A percentile compares a stretch with the other conserved stretches of the same genome.
Conservation (phyloP, 1,140 invertebrate genomes). For the Caligus rogercresseyi region DNA sequence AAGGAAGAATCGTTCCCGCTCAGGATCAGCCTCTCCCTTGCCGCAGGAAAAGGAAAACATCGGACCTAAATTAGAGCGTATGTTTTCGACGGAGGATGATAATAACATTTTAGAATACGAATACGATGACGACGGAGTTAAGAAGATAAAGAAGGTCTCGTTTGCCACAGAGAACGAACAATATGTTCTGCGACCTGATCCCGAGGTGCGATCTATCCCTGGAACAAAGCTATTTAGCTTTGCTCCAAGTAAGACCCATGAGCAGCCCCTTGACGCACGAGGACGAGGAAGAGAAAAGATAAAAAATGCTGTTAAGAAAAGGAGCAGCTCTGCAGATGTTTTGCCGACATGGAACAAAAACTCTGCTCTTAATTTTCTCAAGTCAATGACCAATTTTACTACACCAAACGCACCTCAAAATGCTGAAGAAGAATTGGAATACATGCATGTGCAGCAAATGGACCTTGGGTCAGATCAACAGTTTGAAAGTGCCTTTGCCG, state of each 20-base stretch:
- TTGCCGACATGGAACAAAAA: neutral
- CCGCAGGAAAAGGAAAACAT: neutral
- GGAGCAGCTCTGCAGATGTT: neutral
- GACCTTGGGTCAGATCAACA: neutral
- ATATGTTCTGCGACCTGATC: neutral
- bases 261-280: neutral
- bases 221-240: neutral
- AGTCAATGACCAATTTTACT: neutral
- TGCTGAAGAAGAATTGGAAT: too few species aligned
- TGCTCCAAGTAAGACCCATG: neutral
- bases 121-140: neutral
- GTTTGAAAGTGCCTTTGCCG: neutral
- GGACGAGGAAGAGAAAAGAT: neutral
- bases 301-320: neutral
- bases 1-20: neutral
- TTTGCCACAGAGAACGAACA: neutral
- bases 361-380: neutral
- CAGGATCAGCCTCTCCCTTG: neutral
- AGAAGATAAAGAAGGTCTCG: neutral
- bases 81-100: neutral
- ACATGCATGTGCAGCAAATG: too few species aligned
- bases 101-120: neutral
- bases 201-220: neutral
- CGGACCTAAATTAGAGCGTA: neutral
- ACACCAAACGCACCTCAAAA: neutral